Base-by-base conservation (phyloP, 2,888 invertebrate species). In the Pogonocherus hispidulus region DNA sequence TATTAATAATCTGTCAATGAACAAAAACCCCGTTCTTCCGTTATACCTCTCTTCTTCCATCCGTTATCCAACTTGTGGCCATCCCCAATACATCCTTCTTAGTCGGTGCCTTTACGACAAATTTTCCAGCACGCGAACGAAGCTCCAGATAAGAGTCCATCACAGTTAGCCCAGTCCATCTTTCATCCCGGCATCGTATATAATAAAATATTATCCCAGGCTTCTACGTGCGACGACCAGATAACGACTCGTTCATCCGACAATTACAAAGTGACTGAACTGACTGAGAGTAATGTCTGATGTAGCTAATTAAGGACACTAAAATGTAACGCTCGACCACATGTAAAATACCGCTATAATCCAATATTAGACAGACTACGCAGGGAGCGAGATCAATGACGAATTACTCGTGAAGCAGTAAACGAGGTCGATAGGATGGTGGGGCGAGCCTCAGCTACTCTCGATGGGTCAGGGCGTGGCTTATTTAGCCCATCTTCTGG, bases 121-220 rank as follows among this genome's bases (percentile, higher is more conserved):
- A 57, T 57, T 57, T 57, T 44, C 11, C 27, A 18, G 44, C 44
- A 23, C 6, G 57, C 22, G 57, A 44, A 44, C 44, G 23, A 57
- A 57, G 44, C 57, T 16, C 22, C 71, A 72, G 77, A 79, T 78
- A 76, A 77, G 77, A 76, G 75, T 75, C 72, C 74, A 78, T 78
- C 76, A 75, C 70, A 75, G 73, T 77, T 76, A 77, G 74, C 68
- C 70, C 63, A 71, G 71, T 73, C 69, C 75, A 77, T 79, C 74
- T 72, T 73, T 76, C 76, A 75, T 77, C 76, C n/a, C 68, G 73
- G 72, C 35, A 57, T 57, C 44, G 37, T 23, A 41, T 57, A 46
- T 46, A 57, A n/a, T 57, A 44, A 57, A 57, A 57, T 57, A 56
- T 56, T 22, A 57, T 57, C 57, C 57, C 2, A 1, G 44, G 57